Base-by-base conservation (phyloP, 2,113 vertebrate genomes). In the Oreochromis tanganicae region DNA sequence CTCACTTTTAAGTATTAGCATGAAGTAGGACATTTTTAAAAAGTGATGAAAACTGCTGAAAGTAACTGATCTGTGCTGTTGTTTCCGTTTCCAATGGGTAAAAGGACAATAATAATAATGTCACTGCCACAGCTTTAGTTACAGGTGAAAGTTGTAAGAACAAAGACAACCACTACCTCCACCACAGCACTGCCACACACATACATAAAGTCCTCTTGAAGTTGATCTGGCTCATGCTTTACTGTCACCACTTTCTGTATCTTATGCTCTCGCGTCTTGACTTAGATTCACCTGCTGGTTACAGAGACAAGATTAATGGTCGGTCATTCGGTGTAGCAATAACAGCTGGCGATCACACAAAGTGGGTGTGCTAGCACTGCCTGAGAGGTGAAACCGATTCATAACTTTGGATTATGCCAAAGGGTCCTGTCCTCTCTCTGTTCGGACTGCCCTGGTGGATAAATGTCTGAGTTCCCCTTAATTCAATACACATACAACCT, bases 291-390 rank as follows among this genome's bases (percentile, higher is more conserved):
- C 85, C 86, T 85, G 75, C 82, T 29, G 55, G 90, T 80, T 56
- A 71, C 21, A 12, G 46, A 83, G 73, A 85, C 81, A 88, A 83
- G 84, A 91, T 93, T 94, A 88, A 93, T 90, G 88, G 85, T 13
- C 12, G 32, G 68, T 85, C 91, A 89, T 86, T 92, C 63, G 87
- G 84, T 55, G 59, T 71, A 88, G 87, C 82, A 89, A 86, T 88
- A 94, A 91, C 90, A 92, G 83, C 93, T 89, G 88, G 86, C 85
- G 48, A 86, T 84, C 88, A 87, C 89, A 85, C 55, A 87, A 85
- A 92, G 88, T 89, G 88, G 68, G 78, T 85, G 88, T 80, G 75
- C 81, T 14, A 24, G 71, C 34, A 4, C 57, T 61, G 85, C 85
- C 81, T 12, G 57, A 66, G 85, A 84, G 73, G 83, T 83, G 84